Percentiles rank a stretch among this genome's conserved stretches.
These are phyloP conservation scores for Drosophila busckii DNA, from an alignment of 1,140 invertebrate genomes.

Conservation along the genomic window DNA sequence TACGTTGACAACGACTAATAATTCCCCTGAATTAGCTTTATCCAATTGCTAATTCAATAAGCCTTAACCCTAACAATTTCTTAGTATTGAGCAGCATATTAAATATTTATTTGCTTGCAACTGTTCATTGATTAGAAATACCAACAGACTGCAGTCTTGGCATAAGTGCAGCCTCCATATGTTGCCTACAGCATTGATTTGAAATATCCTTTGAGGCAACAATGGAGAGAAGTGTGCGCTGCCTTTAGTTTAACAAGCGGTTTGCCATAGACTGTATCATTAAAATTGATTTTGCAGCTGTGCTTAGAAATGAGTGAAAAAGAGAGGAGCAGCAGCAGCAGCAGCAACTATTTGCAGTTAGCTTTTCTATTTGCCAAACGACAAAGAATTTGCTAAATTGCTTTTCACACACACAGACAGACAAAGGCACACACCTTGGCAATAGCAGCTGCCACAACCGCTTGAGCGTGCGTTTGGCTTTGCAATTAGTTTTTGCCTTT, in stretches of 20 bases:
- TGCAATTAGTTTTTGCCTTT: constrained; percentile 69
- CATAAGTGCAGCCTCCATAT: too few species aligned
- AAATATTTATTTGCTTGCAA: too few species aligned
- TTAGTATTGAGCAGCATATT: too few species aligned
- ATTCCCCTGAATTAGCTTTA: too few species aligned
- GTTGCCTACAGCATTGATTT: too few species aligned
- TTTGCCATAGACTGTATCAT: constrained; percentile 51
- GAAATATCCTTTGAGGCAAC: constrained; percentile 30
- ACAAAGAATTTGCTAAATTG: too few species aligned
- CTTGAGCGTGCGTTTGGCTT: constrained; percentile 66
- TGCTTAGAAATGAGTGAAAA: neutral
- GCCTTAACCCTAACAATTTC: too few species aligned
- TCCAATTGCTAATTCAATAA: too few species aligned
- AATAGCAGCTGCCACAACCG: constrained; percentile 8
- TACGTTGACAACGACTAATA: too few species aligned
- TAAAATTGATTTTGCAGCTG: constrained; percentile 69
- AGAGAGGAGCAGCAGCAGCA: neutral
- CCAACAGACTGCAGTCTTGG: too few species aligned
- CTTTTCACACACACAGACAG: neutral
- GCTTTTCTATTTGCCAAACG: constrained; percentile 68
- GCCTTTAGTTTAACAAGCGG: constrained; percentile 29
- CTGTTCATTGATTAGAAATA: too few species aligned
- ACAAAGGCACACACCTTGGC: neutral
- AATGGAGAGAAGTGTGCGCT: too few species aligned
- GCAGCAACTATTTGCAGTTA: constrained; percentile 39